Evolutionary conservation across 2,113 vertebrate genomes (phyloP).

Genomic region (Alethe castanea): DNA sequence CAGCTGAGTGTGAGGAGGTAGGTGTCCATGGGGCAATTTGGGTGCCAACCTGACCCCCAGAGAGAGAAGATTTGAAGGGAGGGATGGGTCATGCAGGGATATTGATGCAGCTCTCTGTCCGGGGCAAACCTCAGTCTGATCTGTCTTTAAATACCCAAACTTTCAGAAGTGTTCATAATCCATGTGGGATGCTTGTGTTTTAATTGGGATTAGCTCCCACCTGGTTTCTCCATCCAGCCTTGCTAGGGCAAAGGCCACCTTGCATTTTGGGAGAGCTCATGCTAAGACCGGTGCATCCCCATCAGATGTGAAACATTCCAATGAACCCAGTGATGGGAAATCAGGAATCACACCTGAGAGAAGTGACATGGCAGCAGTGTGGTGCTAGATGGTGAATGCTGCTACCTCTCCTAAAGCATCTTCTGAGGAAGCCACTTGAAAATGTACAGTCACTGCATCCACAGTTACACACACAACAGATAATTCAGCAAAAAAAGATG

Average conservation of each 20-base stretch:
- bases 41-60: background rate
- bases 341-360: background rate
- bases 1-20: background rate
- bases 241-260: fast-evolving
- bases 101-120: background rate
- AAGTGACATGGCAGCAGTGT: too few relatives aligned
- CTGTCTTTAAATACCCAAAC: background rate
- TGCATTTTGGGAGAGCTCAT: background rate
- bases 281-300: background rate
- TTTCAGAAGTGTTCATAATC: background rate
- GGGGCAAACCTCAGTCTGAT: background rate
- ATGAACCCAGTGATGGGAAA: background rate
- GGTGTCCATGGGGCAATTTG: background rate
- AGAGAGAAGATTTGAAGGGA: background rate
- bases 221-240: background rate
- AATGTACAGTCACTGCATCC: too few relatives aligned
- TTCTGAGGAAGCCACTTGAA: too few relatives aligned
- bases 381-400: too few relatives aligned
- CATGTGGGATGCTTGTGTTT: background rate
- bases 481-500: too few relatives aligned
- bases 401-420: too few relatives aligned
- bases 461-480: too few relatives aligned
- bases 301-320: fast-evolving
- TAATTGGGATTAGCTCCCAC: background rate
- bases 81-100: background rate